Conservation (phyloP, 2,113 vertebrate genomes). For the Psilopsiagon aymara region DNA sequence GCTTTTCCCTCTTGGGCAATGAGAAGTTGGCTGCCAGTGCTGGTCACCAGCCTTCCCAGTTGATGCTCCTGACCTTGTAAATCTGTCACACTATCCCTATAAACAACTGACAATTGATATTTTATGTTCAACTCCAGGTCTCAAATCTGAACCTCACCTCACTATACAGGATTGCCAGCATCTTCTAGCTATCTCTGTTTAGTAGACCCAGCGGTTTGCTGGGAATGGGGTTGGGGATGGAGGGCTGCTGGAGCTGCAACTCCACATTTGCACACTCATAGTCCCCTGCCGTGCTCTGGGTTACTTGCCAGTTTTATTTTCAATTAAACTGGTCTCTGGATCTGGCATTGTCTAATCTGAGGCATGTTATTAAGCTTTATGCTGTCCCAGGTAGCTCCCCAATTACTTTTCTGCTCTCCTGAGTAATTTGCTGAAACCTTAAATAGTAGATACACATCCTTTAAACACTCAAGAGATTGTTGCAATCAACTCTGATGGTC, state of each 20-base stretch:
- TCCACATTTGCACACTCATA: accelerated
- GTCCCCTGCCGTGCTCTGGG: accelerated
- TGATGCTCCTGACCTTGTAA: accelerated
- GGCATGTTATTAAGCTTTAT: not conserved
- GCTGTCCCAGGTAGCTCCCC: not conserved
- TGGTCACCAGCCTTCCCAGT: not conserved
- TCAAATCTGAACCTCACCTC: not conserved
- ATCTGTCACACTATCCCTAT: accelerated
- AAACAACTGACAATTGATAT: not conserved
- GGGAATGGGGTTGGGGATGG: not conserved
- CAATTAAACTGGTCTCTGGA: not conserved
- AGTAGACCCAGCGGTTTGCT: accelerated
- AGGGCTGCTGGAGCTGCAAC: not conserved
- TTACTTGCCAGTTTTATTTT: not conserved
- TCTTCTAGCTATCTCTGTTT: not conserved
- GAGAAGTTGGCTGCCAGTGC: accelerated
- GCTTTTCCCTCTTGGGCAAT: accelerated
- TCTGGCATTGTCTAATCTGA: not conserved
- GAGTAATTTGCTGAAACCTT: not conserved
- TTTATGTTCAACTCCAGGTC: not conserved
- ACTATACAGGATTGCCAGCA: accelerated
- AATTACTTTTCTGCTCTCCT: accelerated
- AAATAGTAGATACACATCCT: not conserved
- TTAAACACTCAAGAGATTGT: not conserved
- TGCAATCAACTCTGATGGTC: not conserved